Evolutionary conservation across 53 echinoderm and acorn worm genomes (phyloP).

Genomic region (Hippasteria phrygiana): DNA sequence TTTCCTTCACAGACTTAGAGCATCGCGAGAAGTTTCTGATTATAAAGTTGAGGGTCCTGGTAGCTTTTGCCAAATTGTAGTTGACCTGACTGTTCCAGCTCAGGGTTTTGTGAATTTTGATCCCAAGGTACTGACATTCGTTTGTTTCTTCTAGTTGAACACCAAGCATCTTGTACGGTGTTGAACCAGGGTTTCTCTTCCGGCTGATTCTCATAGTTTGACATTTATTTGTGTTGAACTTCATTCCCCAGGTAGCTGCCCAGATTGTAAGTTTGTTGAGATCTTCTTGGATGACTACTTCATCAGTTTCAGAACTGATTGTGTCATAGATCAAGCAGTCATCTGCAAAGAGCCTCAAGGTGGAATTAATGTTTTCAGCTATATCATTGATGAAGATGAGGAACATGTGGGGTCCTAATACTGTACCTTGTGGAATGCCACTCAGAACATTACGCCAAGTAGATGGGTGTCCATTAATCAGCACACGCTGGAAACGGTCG

Average conservation of each 20-base stretch:
- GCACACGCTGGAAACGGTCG: constrained; percentile 33
- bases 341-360: constrained; percentile 53
- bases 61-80: no score
- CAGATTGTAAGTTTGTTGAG: constrained; percentile 16
- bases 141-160: no score
- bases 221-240: constrained; percentile 38
- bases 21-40: no score
- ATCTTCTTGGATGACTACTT: constrained; percentile 14
- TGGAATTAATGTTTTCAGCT: constrained; percentile 1
- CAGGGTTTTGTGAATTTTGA: no score
- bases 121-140: no score
- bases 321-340: constrained; percentile 48
- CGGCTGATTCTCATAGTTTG: constrained; percentile 57
- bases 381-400: constrained; percentile 41
- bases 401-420: constrained; percentile 31
- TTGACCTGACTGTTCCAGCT: no score
- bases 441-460: neutral
- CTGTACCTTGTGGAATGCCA: no score
- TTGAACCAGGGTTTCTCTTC: constrained; percentile 8
- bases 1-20: no score
- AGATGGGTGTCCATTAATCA: neutral
- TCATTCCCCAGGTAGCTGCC: constrained; percentile 49
- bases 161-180: constrained; percentile 32
- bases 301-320: neutral
- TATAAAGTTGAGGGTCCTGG: no score